Evolutionary conservation across 2,113 vertebrate genomes (phyloP).

Genomic region (Bos javanicus): DNA sequence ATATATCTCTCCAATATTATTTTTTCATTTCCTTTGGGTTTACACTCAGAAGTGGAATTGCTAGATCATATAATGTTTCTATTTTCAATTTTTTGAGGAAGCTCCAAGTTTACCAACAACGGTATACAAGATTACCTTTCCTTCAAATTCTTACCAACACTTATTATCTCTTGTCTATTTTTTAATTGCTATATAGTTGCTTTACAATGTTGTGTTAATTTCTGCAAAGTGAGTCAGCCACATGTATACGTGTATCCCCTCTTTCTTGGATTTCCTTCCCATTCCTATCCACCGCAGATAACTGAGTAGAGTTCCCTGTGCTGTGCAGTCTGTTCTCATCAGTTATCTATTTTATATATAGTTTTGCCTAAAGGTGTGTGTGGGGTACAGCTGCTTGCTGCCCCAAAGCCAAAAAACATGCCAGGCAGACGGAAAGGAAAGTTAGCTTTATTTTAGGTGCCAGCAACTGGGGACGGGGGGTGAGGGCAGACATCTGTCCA

Average conservation of each 20-base stretch:
- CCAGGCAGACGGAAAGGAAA: neutral
- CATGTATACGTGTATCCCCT: neutral
- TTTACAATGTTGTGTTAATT: neutral
- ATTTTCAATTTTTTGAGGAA: neutral
- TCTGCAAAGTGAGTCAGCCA: neutral
- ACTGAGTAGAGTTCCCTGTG: neutral
- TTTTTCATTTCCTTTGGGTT: neutral
- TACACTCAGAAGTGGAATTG: neutral
- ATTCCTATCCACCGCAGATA: neutral
- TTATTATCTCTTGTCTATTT: neutral
- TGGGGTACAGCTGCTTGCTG: neutral
- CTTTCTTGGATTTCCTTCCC: neutral
- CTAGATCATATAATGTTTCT: neutral
- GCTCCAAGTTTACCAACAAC: neutral
- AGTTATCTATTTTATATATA: no score
- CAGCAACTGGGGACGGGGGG: neutral
- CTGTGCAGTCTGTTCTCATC: neutral
- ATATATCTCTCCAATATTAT: neutral
- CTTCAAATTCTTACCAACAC: neutral
- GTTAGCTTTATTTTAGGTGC: neutral
- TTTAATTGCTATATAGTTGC: neutral
- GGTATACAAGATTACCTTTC: neutral
- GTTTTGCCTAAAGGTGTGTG: neutral
- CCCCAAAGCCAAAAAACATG: neutral
- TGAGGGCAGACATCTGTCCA: neutral